Conservation (phyloP, 1,140 invertebrate genomes). For the Papilio polyxenes region DNA sequence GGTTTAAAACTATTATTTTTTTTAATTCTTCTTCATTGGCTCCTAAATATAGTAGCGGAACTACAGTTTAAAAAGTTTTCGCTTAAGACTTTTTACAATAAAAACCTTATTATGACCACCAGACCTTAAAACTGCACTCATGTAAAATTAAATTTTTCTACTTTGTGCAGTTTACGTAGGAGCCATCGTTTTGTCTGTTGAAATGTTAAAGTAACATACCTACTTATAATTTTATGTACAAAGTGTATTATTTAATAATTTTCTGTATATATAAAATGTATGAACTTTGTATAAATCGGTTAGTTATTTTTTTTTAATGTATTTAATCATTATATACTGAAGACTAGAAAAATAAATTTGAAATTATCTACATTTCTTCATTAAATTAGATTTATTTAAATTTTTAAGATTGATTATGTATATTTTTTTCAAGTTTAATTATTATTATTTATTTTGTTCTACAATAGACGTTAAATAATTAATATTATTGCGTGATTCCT, state of each 20-base stretch:
- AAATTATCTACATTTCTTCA: neutral
- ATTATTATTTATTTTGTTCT: neutral
- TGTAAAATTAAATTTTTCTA: too few species aligned
- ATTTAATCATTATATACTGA: neutral
- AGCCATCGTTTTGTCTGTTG: too few species aligned
- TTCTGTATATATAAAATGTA: slow-evolving; percentile 26
- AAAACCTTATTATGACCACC: too few species aligned
- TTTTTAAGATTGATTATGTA: neutral
- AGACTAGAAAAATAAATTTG: neutral
- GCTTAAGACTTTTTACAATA: too few species aligned
- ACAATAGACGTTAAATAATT: neutral
- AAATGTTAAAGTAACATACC: neutral
- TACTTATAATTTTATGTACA: slow-evolving; percentile 6
- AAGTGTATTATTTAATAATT: slow-evolving; percentile 11
- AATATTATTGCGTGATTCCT: slow-evolving; percentile 39
- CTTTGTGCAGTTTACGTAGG: too few species aligned
- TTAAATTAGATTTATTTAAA: too few species aligned
- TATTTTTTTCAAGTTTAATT: neutral
- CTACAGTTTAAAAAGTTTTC: too few species aligned
- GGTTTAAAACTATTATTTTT: too few species aligned
- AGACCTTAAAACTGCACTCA: too few species aligned
- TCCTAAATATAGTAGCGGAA: too few species aligned
- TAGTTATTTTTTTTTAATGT: slow-evolving; percentile 13
- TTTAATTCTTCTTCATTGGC: too few species aligned
- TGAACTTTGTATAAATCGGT: neutral